Evolutionary conservation across 2,797 vertebrate genomes (phyloP), one percentile per base, ranked within the genome.

Genomic region (Antennarius maculatus): DNA sequence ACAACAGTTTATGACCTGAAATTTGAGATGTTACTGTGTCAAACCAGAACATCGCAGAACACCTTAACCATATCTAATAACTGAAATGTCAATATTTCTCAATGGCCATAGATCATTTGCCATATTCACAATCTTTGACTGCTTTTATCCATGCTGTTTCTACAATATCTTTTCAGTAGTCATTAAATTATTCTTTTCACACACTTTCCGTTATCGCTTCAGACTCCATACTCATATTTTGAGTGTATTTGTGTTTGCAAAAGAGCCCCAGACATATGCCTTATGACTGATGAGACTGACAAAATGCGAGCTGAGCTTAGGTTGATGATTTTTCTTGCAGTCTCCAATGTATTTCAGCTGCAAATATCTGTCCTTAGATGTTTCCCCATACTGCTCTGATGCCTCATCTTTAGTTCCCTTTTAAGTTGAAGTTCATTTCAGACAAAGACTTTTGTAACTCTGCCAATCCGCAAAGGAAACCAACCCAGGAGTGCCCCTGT

Each of bases 401-500:
- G 18, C 55, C 48, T 77, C 18, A n/a, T 7, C 64, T 57, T 34
- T 18, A 4, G 18, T 14, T 18, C 39, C 11, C 43, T 57, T 62
- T 29, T 54, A 48, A 68, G 52, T 65, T 71, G 50, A 46, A 75
- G 60, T 72, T 73, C 3, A 50, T 73, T 67, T 67, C 11, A 58
- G 53, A 82, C 57, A 48, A 47, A 61, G 62, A 79, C 42, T 46
- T 74, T 58, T 72, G 50, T 60, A 69, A 60, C 66, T 59, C 46
- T 51, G 56, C 41, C 45, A 31, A 61, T 67, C 84, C 68, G 67
- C 54, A 57, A 64, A 65, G 63, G 61, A 63, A 77, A 57, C 50
- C 50, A 45, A 62, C 50, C 52, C 53, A 17, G 34, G 56, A 70
- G 54, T 60, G 52, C 45, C 69, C 82, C 59, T 7, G 7, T 79